Conservation (phyloP, 2,888 invertebrate genomes). For the Empis livida region DNA sequence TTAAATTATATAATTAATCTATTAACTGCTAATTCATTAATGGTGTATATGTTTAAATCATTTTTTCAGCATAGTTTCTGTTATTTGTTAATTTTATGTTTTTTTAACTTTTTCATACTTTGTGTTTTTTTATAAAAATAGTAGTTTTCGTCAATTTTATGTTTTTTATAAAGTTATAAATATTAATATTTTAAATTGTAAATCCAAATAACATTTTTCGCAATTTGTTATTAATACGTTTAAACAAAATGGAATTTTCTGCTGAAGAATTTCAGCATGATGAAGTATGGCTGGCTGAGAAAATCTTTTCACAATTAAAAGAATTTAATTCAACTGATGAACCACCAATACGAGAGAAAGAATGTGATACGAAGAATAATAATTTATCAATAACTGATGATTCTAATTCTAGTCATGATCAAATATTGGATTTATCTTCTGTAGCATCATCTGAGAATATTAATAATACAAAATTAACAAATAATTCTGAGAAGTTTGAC, state of each 20-base stretch:
- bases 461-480: no score
- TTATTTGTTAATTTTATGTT: not conserved
- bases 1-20: no score
- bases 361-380: not conserved
- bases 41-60: not conserved
- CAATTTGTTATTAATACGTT: no score
- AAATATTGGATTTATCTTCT: not conserved
- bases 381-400: not conserved
- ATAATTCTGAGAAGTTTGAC: no score
- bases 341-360: not conserved
- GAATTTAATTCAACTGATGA: conserved; percentile 16
- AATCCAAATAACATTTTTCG: no score
- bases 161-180: no score
- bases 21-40: no score
- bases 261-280: conserved; percentile 17
- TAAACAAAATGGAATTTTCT: not conserved
- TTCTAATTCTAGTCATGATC: conserved; percentile 7
- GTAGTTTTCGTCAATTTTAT: no score
- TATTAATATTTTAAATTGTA: no score
- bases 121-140: no score
- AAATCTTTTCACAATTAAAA: conserved; percentile 21
- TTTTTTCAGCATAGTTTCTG: not conserved
- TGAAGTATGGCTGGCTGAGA: conserved; percentile 21
- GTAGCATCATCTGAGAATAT: no score
- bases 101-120: no score